Conservation (phyloP, 1,140 invertebrate species). For the Achroia grisella region DNA sequence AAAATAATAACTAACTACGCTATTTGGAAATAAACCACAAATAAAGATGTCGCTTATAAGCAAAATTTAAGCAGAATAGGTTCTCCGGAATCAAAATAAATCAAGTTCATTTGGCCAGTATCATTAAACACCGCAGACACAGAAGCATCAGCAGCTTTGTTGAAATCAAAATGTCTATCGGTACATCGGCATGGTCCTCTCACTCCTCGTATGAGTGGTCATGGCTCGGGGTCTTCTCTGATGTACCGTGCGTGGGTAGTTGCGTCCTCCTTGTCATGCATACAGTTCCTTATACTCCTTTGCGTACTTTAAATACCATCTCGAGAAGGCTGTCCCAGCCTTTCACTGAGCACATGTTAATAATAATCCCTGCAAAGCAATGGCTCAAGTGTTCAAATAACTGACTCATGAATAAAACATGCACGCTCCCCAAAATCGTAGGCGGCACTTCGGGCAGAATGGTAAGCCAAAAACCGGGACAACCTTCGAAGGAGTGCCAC, state of each 20-base stretch:
- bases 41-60: conserved; percentile 69
- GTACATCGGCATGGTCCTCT: neutral
- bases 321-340: conserved; percentile 69
- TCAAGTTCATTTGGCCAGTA: conserved; percentile 67
- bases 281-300: conserved; percentile 38
- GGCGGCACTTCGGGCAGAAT: conserved; percentile 46
- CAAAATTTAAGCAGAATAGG: conserved; percentile 73
- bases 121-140: conserved; percentile 59
- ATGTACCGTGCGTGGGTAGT: neutral
- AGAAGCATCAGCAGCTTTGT: conserved; percentile 47
- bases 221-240: too few relatives aligned
- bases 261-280: conserved; percentile 27
- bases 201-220: neutral
- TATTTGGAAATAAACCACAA: conserved; percentile 60
- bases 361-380: conserved; percentile 54
- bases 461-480: conserved; percentile 74
- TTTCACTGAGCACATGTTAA: conserved; percentile 31
- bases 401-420: conserved; percentile 42
- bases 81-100: conserved; percentile 74
- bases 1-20: conserved; percentile 64
- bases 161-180: conserved; percentile 3
- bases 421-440: conserved; percentile 51
- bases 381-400: conserved; percentile 50
- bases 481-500: conserved; percentile 73
- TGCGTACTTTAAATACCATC: conserved; percentile 19